Evolutionary conservation across 2,113 vertebrate genomes (phyloP).

Genomic region (Eurystomus gularis): DNA sequence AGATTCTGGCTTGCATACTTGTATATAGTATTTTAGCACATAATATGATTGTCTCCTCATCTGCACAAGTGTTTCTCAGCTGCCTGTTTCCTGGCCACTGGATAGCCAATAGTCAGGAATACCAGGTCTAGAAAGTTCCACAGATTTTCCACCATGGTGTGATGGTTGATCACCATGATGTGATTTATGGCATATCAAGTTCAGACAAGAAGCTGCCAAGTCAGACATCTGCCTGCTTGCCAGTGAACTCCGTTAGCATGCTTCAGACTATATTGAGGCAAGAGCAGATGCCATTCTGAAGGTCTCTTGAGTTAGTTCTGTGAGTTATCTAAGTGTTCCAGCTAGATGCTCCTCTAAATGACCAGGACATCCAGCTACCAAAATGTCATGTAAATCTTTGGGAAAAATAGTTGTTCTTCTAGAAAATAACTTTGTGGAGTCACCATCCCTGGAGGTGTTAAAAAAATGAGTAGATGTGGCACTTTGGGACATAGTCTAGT

Average conservation of each 20-base stretch:
- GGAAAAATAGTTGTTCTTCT: neutral
- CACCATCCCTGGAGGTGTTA: no score
- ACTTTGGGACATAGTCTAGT: no score
- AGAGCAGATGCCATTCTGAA: neutral
- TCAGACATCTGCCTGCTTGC: neutral
- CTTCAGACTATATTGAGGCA: neutral
- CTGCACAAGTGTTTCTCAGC: neutral
- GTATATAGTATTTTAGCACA: neutral
- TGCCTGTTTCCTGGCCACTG: neutral
- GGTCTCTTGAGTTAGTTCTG: neutral
- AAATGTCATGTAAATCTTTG: neutral
- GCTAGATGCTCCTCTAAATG: neutral
- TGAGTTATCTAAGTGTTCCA: neutral
- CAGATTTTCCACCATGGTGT: neutral
- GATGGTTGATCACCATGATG: neutral
- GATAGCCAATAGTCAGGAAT: neutral
- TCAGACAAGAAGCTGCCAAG: neutral
- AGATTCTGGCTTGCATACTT: neutral
- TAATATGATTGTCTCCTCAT: neutral
- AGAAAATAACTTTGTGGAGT: neutral
- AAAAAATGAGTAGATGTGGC: no score
- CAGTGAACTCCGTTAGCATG: neutral
- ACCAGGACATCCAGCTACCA: neutral
- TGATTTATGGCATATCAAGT: neutral
- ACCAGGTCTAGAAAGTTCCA: neutral